These are phyloP conservation scores for Eulimnadia texana DNA, from an alignment of 1,140 invertebrate genomes.

Conservation along the genomic window DNA sequence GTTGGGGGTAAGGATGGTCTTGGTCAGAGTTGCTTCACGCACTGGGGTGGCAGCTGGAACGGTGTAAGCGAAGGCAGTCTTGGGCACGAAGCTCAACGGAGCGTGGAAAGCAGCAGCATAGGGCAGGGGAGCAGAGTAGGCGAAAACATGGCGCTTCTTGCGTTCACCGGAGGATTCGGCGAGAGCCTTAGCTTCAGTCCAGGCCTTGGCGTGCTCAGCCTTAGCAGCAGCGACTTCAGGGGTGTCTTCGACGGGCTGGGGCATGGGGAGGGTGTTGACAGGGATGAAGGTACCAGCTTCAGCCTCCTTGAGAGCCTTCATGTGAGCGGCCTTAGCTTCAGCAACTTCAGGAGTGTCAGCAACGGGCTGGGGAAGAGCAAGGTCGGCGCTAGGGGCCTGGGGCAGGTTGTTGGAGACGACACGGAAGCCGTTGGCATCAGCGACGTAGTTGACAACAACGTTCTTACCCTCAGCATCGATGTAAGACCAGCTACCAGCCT, in stretches of 20 bases:
- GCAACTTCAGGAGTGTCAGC: constrained; percentile 13
- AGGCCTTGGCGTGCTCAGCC: constrained; percentile 22
- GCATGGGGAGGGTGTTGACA: constrained; percentile 4
- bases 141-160: constrained; percentile 2
- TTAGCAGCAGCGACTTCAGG: constrained; percentile 13
- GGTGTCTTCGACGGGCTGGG: constrained; percentile 10
- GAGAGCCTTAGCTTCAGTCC: constrained; percentile 6
- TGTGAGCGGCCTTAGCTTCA: constrained; percentile 12
- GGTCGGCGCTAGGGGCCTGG: constrained; percentile 11
- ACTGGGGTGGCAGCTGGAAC: constrained; percentile 14
- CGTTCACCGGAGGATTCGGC: not conserved
- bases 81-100: constrained; percentile 19
- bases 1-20: constrained; percentile 29
- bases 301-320: constrained; percentile 6
- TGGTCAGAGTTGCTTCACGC: constrained; percentile 30
- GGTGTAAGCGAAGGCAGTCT: constrained; percentile 24
- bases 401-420: constrained; percentile 22
- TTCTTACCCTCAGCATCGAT: constrained; percentile 26
- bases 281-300: not conserved
- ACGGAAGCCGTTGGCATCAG: constrained; percentile 22
- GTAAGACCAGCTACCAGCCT: constrained; percentile 29
- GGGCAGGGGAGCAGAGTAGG: constrained; percentile 2
- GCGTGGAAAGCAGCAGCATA: constrained; percentile 15
- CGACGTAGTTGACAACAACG: constrained; percentile 27
- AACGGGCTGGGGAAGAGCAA: not conserved